Conservation (phyloP, 1,140 invertebrate species). For the Aradophagus sp. region DNA sequence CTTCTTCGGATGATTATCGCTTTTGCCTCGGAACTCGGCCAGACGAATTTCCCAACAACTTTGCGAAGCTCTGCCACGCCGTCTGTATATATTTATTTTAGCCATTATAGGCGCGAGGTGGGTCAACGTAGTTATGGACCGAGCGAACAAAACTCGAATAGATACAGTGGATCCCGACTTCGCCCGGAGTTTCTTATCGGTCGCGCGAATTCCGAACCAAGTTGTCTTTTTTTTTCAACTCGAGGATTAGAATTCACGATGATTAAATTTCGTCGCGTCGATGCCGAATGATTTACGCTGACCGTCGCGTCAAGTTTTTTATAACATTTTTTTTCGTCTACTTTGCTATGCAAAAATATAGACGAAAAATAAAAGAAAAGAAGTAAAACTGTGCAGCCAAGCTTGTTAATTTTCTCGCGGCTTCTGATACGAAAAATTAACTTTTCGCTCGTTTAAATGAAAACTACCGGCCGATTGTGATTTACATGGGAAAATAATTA, state of each 20-base stretch:
- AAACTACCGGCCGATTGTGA: too few species aligned
- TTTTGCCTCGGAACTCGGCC: slow-evolving; percentile 10
- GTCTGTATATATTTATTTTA: slow-evolving; percentile 39
- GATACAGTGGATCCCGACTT: slow-evolving; percentile 4
- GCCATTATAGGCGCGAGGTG: slow-evolving; percentile 26
- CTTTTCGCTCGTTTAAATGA: too few species aligned
- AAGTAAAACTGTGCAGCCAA: too few species aligned
- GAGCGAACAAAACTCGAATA: slow-evolving; percentile 16
- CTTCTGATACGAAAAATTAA: too few species aligned
- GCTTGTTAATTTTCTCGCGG: too few species aligned
- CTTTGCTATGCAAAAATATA: too few species aligned
- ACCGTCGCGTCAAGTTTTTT: too few species aligned
- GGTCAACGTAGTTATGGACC: slow-evolving; percentile 40
- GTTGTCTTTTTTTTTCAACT: slow-evolving; percentile 15
- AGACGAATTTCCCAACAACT: slow-evolving; percentile 17
- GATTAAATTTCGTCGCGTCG: slow-evolving; percentile 21
- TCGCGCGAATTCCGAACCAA: slow-evolving; percentile 2
- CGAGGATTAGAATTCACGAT: slow-evolving; percentile 15
- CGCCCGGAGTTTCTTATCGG: slow-evolving; percentile 24
- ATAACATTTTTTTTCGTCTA: too few species aligned
- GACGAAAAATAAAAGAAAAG: too few species aligned
- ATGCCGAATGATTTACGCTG: too few species aligned
- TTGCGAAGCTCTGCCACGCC: slow-evolving; percentile 12
- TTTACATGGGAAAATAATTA: too few species aligned
- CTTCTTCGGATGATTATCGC: slow-evolving; percentile 29